These are phyloP conservation scores for Bos taurus DNA, from an alignment of 2,113 vertebrate species.

Conservation along the genomic window DNA sequence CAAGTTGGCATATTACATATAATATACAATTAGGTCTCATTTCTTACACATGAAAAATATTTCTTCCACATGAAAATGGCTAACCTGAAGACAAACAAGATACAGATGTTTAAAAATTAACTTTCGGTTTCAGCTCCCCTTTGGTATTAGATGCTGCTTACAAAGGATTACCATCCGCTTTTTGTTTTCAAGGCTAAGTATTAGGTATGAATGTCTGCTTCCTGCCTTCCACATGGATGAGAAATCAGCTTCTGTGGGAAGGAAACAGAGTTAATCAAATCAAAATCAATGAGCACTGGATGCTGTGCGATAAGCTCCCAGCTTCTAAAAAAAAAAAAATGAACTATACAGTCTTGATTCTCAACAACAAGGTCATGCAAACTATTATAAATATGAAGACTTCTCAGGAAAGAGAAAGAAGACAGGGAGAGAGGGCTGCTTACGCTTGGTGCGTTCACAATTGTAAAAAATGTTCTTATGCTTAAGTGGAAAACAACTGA, in stretches of 20 bases:
- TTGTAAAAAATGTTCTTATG: neutral
- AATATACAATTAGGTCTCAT: constrained; percentile 5
- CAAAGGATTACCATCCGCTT: neutral
- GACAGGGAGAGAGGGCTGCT: neutral
- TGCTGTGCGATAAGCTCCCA: rapidly evolving
- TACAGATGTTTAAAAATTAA: neutral
- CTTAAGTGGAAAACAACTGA: neutral
- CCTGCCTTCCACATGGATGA: neutral
- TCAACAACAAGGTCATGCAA: neutral
- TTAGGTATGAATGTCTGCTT: neutral
- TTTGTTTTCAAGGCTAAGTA: neutral
- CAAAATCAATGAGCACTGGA: neutral
- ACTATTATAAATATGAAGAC: neutral
- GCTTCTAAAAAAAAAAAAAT: neutral
- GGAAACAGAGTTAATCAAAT: neutral
- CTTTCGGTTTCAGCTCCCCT: neutral
- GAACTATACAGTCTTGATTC: neutral
- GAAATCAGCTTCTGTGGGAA: neutral
- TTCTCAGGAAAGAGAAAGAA: neutral
- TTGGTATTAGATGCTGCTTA: neutral
- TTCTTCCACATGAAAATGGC: neutral
- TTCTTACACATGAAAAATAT: neutral
- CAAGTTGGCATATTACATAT: constrained; percentile 25
- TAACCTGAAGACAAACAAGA: constrained; percentile 19
- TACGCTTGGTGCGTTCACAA: neutral